A percentile compares a stretch with the other conserved stretches of the same genome.
These are phyloP conservation scores for Phalacrocorax brasilianus DNA, from an alignment of 2,113 vertebrate genomes.

Conservation along the genomic window DNA sequence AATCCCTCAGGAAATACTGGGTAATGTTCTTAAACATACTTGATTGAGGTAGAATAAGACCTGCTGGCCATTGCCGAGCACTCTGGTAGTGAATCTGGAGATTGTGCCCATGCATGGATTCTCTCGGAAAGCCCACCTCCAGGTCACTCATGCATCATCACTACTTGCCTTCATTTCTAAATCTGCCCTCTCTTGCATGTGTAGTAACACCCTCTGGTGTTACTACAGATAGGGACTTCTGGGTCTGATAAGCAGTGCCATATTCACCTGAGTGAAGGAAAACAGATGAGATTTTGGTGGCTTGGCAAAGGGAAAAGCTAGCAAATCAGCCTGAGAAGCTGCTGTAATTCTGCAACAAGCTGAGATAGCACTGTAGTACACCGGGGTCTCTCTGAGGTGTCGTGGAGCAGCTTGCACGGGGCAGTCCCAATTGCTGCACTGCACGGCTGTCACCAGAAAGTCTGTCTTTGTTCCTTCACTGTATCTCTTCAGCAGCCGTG, in stretches of 20 bases:
- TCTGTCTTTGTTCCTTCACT: neutral
- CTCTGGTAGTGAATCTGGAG: neutral
- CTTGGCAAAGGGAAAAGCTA: neutral
- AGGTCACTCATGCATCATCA: neutral
- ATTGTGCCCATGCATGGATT: neutral
- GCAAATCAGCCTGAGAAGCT: neutral
- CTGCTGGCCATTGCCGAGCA: neutral
- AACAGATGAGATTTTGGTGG: neutral
- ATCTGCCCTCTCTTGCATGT: neutral
- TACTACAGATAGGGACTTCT: neutral
- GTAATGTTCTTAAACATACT: neutral
- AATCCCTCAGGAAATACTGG: neutral
- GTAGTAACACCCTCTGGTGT: neutral
- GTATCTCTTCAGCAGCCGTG: neutral
- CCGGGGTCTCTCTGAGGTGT: rapidly evolving
- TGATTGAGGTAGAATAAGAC: neutral
- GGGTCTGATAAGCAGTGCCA: neutral
- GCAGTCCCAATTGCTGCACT: neutral
- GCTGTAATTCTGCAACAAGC: neutral
- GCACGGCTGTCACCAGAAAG: rapidly evolving
- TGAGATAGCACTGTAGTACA: neutral
- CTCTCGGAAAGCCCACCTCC: neutral
- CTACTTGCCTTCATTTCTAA: neutral
- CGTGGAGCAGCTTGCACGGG: neutral
- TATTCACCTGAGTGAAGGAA: neutral